phyloP scores from a whole-genome alignment of 2,888 invertebrate species.

The Oxytorus armatus region DNA sequence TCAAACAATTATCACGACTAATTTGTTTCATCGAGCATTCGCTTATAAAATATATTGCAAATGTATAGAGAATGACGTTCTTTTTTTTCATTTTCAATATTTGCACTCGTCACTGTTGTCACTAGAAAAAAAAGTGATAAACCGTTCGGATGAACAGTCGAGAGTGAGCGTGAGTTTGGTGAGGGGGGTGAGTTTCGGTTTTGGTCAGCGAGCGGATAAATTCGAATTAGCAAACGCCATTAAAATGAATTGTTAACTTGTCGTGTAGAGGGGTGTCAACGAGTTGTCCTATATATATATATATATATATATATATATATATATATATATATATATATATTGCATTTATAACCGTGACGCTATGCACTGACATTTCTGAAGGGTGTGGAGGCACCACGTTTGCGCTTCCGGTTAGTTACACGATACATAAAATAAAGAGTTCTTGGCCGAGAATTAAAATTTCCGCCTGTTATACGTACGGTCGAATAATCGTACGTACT shows the following conservation, averaged over 20 bases:
- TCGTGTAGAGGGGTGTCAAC: constrained; percentile 41
- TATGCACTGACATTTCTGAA: constrained; percentile 7
- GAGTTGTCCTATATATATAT: constrained; percentile 48
- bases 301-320: constrained; percentile 8
- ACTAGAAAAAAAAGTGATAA: constrained; percentile 6
- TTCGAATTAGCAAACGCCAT: constrained; percentile 74
- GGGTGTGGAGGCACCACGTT: constrained; percentile 19
- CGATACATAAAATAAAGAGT: not conserved
- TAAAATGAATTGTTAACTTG: constrained; percentile 75
- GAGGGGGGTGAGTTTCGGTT: constrained; percentile 24
- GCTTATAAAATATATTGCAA: too few species aligned
- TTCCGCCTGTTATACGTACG: not conserved
- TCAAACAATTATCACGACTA: too few species aligned
- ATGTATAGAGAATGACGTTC: too few species aligned
- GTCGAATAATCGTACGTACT: not conserved
- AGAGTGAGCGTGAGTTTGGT: not conserved
- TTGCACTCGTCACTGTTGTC: constrained; percentile 11
- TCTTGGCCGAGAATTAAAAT: not conserved
- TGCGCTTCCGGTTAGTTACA: not conserved
- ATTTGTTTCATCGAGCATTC: too few species aligned
- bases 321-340: not conserved
- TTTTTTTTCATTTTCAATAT: constrained; percentile 31
- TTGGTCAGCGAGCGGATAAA: constrained; percentile 68
- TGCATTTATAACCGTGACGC: constrained; percentile 13
- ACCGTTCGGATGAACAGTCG: not conserved